A percentile compares a stretch with the other conserved stretches of the same genome.
These are phyloP conservation scores for Leptatherina wallacei DNA, from an alignment of 2,797 vertebrate genomes.

Conservation along the genomic window DNA sequence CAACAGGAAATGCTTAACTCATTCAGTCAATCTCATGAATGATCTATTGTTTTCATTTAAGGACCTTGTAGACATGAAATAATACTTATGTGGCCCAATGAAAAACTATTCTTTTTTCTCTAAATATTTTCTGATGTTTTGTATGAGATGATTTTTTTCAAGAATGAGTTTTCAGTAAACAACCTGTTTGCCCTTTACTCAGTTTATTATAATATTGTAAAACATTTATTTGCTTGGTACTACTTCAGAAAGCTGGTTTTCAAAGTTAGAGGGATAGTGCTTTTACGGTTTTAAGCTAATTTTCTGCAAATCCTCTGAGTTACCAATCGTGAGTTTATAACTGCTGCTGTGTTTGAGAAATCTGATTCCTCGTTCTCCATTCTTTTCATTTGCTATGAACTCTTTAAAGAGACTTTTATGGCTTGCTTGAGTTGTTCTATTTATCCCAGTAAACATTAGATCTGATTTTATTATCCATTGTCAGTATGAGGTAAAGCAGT, in stretches of 20 bases:
- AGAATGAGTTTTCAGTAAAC: no score
- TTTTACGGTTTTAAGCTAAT: not conserved
- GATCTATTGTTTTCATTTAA: no score
- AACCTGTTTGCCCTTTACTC: no score
- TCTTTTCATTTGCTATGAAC: constrained; percentile 14
- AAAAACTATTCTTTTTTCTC: no score
- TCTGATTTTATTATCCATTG: constrained; percentile 42
- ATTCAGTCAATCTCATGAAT: no score
- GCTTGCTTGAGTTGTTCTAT: constrained; percentile 14
- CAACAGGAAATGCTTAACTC: no score
- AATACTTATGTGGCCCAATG: no score
- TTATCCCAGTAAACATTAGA: constrained; percentile 34
- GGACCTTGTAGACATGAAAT: no score
- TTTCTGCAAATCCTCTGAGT: not conserved
- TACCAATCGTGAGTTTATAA: not conserved
- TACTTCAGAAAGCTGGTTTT: not conserved
- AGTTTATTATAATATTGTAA: no score
- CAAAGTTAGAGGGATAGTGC: not conserved
- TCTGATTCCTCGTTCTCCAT: constrained; percentile 2
- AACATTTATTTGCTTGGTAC: no score
- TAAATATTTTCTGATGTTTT: no score
- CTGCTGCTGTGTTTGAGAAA: not conserved
- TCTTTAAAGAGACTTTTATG: constrained; percentile 1
- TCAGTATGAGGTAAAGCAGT: constrained; percentile 59
- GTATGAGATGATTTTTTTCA: no score